Evolutionary conservation across 2,113 vertebrate species (phyloP), one percentile per base, ranked within the genome.

Genomic region (Microtus oregoni): DNA sequence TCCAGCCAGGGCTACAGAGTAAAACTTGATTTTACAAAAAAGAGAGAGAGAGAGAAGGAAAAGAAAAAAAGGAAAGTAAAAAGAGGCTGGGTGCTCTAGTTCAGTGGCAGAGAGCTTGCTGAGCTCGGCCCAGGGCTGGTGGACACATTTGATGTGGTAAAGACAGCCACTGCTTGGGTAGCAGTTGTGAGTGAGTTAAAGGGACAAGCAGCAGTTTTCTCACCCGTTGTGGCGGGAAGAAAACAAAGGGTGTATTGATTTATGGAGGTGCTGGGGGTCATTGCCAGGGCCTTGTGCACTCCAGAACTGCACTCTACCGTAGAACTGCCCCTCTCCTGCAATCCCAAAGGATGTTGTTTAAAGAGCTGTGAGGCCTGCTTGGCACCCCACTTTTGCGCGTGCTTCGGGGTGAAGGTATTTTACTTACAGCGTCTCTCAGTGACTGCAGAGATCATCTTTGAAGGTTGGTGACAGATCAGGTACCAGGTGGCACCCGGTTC

Each of bases 401-500:
- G 17, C 30, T 30, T 65, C 0, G 19, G 44, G 3, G 28, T 4
- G 61, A 22, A 68, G 65, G 38, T 3, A 41, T 83, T 73, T 4
- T 65, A 8, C 19, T 4, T 58, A 13, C 28, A 30, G n/a, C 8
- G 30, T n/a, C 15, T n/a, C 91, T 58, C 22, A 11, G 12, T 78
- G 20, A 90, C 73, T 87, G n/a, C 22, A 82, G 92, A 93, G 77
- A 88, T 91, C 83, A 96, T 61, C 78, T 91, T 13, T 86, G 81
- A 65, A 77, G 72, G 32, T 9, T 28, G 78, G 58, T 83, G 52
- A 88, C 58, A 77, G 77, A 82, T 91, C 47, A 70, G 41, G 58
- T 87, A 75, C 92, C 88, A 97, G 97, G 91, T 94, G 97, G 96
- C 82, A 52, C 96, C 96, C 89, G 30, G 77, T 35, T 89, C 89